phyloP scores from a whole-genome alignment of 2,888 invertebrate species.

The Drosophila greeni region DNA sequence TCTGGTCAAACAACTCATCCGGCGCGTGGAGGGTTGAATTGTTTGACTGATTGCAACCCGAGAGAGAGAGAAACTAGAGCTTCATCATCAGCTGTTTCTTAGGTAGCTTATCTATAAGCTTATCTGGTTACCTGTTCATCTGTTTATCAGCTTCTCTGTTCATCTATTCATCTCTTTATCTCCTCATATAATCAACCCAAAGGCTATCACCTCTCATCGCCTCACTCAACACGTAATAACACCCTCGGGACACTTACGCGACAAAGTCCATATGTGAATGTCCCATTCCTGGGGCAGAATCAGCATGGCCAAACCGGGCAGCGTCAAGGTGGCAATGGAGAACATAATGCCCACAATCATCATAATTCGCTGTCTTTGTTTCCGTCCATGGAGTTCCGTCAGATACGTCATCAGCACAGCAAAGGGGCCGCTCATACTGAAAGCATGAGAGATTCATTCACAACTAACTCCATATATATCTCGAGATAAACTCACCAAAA shows the following conservation, averaged over 20 bases:
- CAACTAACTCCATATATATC: neutral
- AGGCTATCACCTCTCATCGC: too few species aligned
- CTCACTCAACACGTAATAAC: conserved; percentile 7
- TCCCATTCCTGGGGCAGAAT: conserved; percentile 83
- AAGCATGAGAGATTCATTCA: neutral
- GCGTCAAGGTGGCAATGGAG: conserved; percentile 82
- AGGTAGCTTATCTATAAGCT: conserved; percentile 2
- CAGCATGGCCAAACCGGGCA: conserved; percentile 86
- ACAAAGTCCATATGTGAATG: conserved; percentile 77
- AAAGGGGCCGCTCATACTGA: conserved; percentile 85
- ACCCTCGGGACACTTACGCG: conserved; percentile 56
- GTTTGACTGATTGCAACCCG: neutral
- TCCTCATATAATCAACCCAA: neutral
- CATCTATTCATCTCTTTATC: too few species aligned
- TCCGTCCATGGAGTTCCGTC: conserved; percentile 85
- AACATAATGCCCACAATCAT: conserved; percentile 84
- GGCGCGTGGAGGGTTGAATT: conserved; percentile 3
- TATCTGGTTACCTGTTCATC: neutral
- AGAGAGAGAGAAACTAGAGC: neutral
- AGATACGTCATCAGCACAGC: conserved; percentile 86
- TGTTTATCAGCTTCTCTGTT: neutral
- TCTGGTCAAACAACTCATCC: neutral
- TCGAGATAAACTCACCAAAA: conserved; percentile 82
- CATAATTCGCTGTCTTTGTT: conserved; percentile 83
- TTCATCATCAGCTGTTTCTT: conserved; percentile 15